Conservation (phyloP, 2,888 invertebrate genomes). For the Anodontia alba region DNA sequence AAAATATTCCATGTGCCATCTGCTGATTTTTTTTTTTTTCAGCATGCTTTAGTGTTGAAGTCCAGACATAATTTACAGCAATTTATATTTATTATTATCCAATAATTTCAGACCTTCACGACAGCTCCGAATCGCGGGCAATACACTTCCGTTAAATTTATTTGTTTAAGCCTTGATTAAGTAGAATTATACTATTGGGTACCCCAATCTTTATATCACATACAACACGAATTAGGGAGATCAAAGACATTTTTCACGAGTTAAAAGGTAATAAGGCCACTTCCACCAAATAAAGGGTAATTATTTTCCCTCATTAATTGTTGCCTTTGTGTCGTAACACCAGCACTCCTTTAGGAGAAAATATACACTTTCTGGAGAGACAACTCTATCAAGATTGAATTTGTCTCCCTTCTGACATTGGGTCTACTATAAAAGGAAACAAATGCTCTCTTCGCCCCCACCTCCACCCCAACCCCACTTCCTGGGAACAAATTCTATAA, state of each 20-base stretch:
- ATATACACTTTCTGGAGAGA: too few relatives aligned
- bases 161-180: constrained; percentile 16
- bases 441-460: too few relatives aligned
- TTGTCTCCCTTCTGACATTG: too few relatives aligned
- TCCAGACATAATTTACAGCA: constrained; percentile 7
- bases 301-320: not conserved
- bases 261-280: constrained; percentile 2
- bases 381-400: too few relatives aligned
- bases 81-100: constrained; percentile 17
- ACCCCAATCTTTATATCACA: not conserved
- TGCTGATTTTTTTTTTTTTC: too few relatives aligned
- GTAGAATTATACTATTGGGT: not conserved
- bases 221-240: not conserved
- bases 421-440: too few relatives aligned
- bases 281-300: not conserved
- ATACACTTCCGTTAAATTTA: not conserved
- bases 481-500: too few relatives aligned
- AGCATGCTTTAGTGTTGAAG: too few relatives aligned
- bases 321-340: not conserved
- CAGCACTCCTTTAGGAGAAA: too few relatives aligned
- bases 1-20: too few relatives aligned
- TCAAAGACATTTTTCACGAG: constrained; percentile 1
- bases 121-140: not conserved
- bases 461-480: too few relatives aligned
- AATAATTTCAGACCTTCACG: not conserved